Conservation (phyloP, 2,888 invertebrate species). For the Lypha dubia region DNA sequence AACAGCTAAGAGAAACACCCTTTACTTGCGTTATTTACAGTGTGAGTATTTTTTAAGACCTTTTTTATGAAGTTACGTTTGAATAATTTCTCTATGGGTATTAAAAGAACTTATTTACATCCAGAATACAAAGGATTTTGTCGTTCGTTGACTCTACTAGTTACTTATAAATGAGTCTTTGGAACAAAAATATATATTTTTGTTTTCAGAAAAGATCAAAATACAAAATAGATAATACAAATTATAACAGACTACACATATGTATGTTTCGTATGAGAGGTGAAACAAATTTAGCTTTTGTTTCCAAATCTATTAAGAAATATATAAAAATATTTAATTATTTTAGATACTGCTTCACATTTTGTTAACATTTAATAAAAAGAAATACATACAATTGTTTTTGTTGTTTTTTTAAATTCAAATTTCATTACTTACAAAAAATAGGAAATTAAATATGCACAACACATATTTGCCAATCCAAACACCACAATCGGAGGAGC, state of each 20-base stretch:
- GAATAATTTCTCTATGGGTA: too few relatives aligned
- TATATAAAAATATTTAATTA: background rate
- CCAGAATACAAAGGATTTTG: too few relatives aligned
- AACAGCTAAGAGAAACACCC: too few relatives aligned
- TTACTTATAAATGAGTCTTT: background rate
- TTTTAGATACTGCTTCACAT: background rate
- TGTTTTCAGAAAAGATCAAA: background rate
- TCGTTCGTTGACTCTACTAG: too few relatives aligned
- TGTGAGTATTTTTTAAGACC: too few relatives aligned
- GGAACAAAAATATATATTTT: background rate
- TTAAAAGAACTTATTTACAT: too few relatives aligned
- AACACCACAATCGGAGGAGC: conserved; percentile 85
- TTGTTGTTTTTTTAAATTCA: background rate
- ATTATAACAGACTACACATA: background rate
- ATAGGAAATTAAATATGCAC: conserved; percentile 89
- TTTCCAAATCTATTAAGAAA: background rate
- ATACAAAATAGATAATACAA: background rate
- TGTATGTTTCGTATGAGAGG: background rate
- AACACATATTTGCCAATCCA: conserved; percentile 88
- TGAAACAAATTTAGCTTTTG: background rate
- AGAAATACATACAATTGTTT: too few relatives aligned
- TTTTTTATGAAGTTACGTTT: too few relatives aligned
- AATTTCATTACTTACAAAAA: conserved; percentile 86
- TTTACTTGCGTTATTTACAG: too few relatives aligned
- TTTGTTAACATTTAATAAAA: too few relatives aligned